Conservation (phyloP, 2,888 invertebrate species). For the Drosophila nr. perissopoda region DNA sequence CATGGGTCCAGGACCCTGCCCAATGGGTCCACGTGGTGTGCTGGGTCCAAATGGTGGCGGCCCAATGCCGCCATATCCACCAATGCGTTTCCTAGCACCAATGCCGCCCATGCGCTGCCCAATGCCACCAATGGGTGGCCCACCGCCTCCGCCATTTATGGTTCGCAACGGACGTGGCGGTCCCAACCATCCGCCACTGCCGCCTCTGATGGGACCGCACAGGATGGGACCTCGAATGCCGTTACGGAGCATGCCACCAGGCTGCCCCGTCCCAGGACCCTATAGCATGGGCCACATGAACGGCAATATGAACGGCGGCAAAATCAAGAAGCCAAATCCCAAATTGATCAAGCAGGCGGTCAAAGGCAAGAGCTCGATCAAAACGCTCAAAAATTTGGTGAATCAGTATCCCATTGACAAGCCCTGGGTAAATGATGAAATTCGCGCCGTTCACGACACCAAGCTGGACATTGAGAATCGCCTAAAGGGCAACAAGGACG, state of each 20-base stretch:
- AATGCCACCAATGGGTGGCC: conserved; percentile 71
- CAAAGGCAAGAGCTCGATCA: conserved; percentile 81
- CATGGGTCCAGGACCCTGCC: conserved; percentile 47
- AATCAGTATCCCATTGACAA: conserved; percentile 86
- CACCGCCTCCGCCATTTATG: conserved; percentile 74
- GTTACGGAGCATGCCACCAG: conserved; percentile 66
- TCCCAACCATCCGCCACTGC: conserved; percentile 69
- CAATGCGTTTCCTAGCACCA: conserved; percentile 69
- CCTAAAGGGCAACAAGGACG: conserved; percentile 85
- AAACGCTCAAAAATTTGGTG: conserved; percentile 83
- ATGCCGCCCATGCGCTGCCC: conserved; percentile 76
- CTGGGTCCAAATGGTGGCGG: conserved; percentile 48
- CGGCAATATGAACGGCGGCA: conserved; percentile 64
- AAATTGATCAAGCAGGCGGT: conserved; percentile 73
- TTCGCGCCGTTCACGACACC: conserved; percentile 86
- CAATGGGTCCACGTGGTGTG: conserved; percentile 50
- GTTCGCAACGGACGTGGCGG: conserved; percentile 73
- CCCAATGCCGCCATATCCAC: conserved; percentile 70
- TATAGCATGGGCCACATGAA: conserved; percentile 53
- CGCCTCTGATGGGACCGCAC: conserved; percentile 66
- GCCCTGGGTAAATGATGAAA: conserved; percentile 87
- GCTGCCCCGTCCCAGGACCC: conserved; percentile 35
- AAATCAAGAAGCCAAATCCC: conserved; percentile 79
- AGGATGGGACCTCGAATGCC: conserved; percentile 68
- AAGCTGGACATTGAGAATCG: conserved; percentile 86